phyloP scores from a whole-genome alignment of 2,797 vertebrate genomes.

The Menidia menidia region DNA sequence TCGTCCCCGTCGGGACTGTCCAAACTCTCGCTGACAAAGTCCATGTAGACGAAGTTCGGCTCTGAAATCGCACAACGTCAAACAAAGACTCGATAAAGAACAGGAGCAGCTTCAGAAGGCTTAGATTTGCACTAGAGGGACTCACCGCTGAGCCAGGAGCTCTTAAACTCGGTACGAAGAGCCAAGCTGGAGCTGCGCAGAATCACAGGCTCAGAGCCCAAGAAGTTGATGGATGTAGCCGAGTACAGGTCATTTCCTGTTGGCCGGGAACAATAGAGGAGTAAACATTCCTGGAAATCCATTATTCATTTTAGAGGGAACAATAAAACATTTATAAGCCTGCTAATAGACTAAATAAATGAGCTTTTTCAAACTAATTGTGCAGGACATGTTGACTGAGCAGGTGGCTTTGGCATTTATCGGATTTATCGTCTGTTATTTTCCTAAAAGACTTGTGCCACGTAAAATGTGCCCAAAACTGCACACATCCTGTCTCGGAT shows the following conservation, averaged over 20 bases:
- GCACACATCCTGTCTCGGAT: slow-evolving; percentile 24
- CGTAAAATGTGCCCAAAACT: slow-evolving; percentile 22
- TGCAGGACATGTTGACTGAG: not conserved
- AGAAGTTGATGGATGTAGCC: slow-evolving; percentile 86
- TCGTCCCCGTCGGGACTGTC: slow-evolving; percentile 77
- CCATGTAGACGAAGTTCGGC: slow-evolving; percentile 86
- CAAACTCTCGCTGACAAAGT: slow-evolving; percentile 80
- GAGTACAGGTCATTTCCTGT: slow-evolving; percentile 86
- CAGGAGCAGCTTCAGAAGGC: too few species aligned
- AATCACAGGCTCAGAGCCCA: slow-evolving; percentile 85
- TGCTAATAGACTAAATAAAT: slow-evolving; percentile 14
- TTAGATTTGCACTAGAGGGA: slow-evolving; percentile 11
- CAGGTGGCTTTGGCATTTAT: slow-evolving; percentile 2
- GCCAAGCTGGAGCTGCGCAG: slow-evolving; percentile 75
- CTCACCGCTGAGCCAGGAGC: slow-evolving; percentile 85
- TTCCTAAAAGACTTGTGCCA: not conserved
- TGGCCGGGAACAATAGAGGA: slow-evolving; percentile 56
- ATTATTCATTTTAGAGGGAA: slow-evolving; percentile 40
- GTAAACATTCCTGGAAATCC: slow-evolving; percentile 51
- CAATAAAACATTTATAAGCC: slow-evolving; percentile 30
- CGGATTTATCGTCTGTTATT: not conserved
- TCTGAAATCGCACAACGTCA: slow-evolving; percentile 69
- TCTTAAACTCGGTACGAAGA: slow-evolving; percentile 83
- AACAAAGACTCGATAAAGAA: not conserved
- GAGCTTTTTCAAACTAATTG: not conserved